Evolutionary conservation across 2,888 invertebrate species (phyloP), one percentile per base, ranked within the genome.

Genomic region (Ectemnius continuus): DNA sequence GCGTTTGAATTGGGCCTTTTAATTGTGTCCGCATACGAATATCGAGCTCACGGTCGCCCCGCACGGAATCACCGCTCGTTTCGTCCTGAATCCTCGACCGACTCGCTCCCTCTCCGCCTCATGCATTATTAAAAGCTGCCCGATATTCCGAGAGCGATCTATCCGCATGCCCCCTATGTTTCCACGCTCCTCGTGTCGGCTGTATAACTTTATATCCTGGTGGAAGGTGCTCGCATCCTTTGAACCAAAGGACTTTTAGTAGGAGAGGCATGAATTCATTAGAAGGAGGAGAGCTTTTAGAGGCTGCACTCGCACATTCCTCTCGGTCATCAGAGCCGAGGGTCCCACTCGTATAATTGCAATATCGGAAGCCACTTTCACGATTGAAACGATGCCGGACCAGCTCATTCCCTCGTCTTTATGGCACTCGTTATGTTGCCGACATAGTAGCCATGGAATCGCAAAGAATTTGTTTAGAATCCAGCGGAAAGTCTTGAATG

Each of bases 391-490:
- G 47, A 75, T 48, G 59, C 3, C 0, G 36, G 11, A 6, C 8
- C 5, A 8, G 36, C 4, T 8, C 72, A 48, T 61, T 18, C 46
- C 46, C 45, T 47, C 63, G 47, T 75, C 62, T 65, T 75, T 61
- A 75, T 47, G 75, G 48, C 18, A 6, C 36, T n/a, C 52, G 20
- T 6, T 6, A n/a, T 36, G 23, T 28, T 8, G 60, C 14, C 36
- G 70, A 61, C 67, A 69, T 61, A 68, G 28, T n/a, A 1, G 26
- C 23, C 57, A 36, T 16, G 52, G 47, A 71, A 57, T 20, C 61
- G 13, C 69, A 4, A n/a, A 45, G 70, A 79, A 79, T 79, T 76
- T 74, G 79, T 79, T 76, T 72, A 73, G 72, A 67, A 70, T 70
- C n/a, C 62, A 28, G 61, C 65, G 75, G 36, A 69, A 75, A 70